Evolutionary conservation across 1,140 invertebrate species (phyloP), one percentile per base, ranked within the genome.

Genomic region (Megathymus violae): DNA sequence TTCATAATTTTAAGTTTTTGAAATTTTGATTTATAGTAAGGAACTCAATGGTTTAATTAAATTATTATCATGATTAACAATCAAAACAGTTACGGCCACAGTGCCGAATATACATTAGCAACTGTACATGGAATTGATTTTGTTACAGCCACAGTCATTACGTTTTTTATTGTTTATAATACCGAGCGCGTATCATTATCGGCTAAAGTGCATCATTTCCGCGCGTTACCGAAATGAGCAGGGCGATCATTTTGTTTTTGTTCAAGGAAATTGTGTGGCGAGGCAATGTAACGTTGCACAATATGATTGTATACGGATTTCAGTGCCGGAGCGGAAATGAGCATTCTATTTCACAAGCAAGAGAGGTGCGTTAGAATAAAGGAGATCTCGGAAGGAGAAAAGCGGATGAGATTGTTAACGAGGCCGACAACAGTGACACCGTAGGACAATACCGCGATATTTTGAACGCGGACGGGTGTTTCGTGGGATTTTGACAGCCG

Each of bases 61-160:
- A 31, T 31, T 7, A 7, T 31, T 31, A 1, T 7, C 4, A 31
- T 31, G 1, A 31, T 31, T 31, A 31, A 1, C 1, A 31, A 31
- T 9, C 27, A 4, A 31, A 31, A 31, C 4, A 7, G 4, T 4
- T 31, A 7, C 27, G 9, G 27, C 4, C 27, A 31, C 69, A 76
- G 72, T 67, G 65, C 50, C 6, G 10, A 43, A 64, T 59, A 47
- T 70, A 54, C 69, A 74, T 77, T 75, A 64, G 64, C 86, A 90
- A 87, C 86, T 80, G 83, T 88, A 88, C 50, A 62, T 52, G 60
- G 79, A 82, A 90, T 88, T 86, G 85, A 88, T 88, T 90, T 88
- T 76, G 64, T 85, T 80, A 76, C 69, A 71, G 85, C 75, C 76
- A 82, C 84, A 73, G 76, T 78, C 80, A 81, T 88, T 82, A 85